These are phyloP conservation scores for Emydoidea blandingii DNA, from an alignment of 2,797 vertebrate genomes.

Conservation along the genomic window DNA sequence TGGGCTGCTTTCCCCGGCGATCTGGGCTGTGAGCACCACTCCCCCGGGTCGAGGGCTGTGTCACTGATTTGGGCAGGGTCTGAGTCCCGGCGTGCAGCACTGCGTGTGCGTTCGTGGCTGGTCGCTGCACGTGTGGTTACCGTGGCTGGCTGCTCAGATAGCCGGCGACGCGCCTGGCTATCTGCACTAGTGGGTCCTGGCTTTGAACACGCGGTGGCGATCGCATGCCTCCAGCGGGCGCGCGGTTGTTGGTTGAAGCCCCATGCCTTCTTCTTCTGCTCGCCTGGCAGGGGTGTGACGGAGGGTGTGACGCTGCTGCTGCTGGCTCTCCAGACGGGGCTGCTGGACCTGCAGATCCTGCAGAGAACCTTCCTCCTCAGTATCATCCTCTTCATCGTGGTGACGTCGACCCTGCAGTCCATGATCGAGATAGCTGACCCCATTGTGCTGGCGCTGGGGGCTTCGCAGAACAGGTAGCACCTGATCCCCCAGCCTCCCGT, in stretches of 20 bases:
- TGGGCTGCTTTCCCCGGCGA: not conserved
- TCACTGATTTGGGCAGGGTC: not conserved
- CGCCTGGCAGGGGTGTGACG: conserved; percentile 85
- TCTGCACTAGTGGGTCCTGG: not conserved
- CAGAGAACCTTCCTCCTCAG: conserved; percentile 93
- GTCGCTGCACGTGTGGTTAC: not conserved
- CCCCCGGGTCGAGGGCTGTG: not conserved
- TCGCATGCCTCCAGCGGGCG: too few species aligned
- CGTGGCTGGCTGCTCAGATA: not conserved
- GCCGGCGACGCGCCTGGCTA: too few species aligned
- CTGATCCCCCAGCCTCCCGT: accelerated
- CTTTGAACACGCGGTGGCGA: too few species aligned
- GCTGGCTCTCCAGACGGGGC: conserved; percentile 90
- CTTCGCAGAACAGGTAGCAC: conserved; percentile 87
- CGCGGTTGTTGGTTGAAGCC: not conserved
- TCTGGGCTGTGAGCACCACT: not conserved
- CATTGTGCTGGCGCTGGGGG: conserved; percentile 87
- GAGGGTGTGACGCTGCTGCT: conserved; percentile 90
- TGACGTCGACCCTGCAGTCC: conserved; percentile 91
- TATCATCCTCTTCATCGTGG: conserved; percentile 94
- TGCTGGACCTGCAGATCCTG: conserved; percentile 88
- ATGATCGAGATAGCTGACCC: conserved; percentile 93
- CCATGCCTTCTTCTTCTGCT: not conserved
- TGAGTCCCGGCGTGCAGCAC: too few species aligned
- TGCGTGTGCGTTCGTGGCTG: too few species aligned